A percentile compares a stretch with the other conserved stretches of the same genome.
Conservation (phyloP, 2,888 invertebrate genomes). For the Caenorhabditis sp. region DNA sequence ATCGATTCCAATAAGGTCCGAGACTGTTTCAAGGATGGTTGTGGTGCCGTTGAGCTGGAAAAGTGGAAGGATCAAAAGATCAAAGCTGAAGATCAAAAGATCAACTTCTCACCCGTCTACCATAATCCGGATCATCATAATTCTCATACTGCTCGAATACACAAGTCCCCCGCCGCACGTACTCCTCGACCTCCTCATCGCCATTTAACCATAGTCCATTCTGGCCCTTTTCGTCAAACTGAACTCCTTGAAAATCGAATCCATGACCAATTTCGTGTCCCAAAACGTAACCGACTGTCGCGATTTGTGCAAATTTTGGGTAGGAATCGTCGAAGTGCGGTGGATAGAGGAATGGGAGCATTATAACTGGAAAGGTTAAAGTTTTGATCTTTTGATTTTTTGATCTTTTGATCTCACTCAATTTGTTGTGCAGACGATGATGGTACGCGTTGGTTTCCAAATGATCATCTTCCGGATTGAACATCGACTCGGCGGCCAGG, state of each 20-base stretch:
- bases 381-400: no score
- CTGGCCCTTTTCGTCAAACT: background rate
- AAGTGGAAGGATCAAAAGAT: background rate
- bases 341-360: background rate
- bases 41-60: background rate
- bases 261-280: slow-evolving; percentile 30
- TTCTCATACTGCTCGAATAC: background rate
- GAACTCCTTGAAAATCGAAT: background rate
- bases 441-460: no score
- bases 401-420: no score
- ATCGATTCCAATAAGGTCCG: background rate
- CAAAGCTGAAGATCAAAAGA: background rate
- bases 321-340: slow-evolving; percentile 10
- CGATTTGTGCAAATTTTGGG: slow-evolving; percentile 15
- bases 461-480: no score
- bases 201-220: background rate
- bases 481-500: no score
- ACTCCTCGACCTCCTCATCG: background rate
- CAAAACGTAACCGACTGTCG: background rate
- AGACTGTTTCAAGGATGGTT: background rate
- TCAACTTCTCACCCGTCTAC: no score
- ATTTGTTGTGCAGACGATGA: no score
- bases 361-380: slow-evolving; percentile 13
- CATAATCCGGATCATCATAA: slow-evolving; percentile 26
- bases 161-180: background rate